Percentiles rank a stretch among this genome's conserved stretches.
Evolutionary conservation across 2,113 vertebrate genomes (phyloP).

Genomic region (Ammodytes dubius): DNA sequence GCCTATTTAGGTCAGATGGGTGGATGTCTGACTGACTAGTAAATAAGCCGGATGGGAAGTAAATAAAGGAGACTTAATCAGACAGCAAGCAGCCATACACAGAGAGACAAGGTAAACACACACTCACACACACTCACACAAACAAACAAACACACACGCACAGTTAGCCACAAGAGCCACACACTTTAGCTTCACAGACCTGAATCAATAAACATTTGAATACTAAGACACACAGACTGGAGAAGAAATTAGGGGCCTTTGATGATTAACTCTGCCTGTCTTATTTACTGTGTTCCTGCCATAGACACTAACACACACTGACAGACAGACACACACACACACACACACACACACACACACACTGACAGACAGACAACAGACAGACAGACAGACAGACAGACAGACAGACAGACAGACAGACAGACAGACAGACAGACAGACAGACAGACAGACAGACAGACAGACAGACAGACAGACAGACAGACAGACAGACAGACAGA

Average conservation of each 20-base stretch:
- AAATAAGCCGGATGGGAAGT: slow-evolving; percentile 61
- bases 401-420: too few species aligned
- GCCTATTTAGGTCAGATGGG: slow-evolving; percentile 62
- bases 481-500: too few species aligned
- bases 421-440: too few species aligned
- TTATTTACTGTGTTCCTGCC: slow-evolving; percentile 30
- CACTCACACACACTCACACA: slow-evolving; percentile 19
- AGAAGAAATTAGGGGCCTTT: slow-evolving; percentile 42
- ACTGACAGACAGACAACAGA: too few species aligned
- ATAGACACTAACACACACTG: slow-evolving; percentile 22
- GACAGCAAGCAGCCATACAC: slow-evolving; percentile 55
- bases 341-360: slow-evolving; percentile 16
- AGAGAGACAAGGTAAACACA: slow-evolving; percentile 38
- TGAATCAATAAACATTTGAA: slow-evolving; percentile 50
- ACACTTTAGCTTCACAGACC: slow-evolving; percentile 28
- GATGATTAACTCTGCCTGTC: slow-evolving; percentile 53
- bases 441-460: too few species aligned
- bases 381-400: too few species aligned
- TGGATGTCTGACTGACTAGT: slow-evolving; percentile 65
- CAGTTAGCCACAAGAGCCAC: not conserved
- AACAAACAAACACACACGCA: slow-evolving; percentile 11
- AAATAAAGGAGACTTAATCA: slow-evolving; percentile 67
- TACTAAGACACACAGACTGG: slow-evolving; percentile 10
- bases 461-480: too few species aligned
- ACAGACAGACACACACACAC: slow-evolving; percentile 12